A percentile compares a stretch with the other conserved stretches of the same genome.
These are phyloP conservation scores for Oryctes rhinoceros DNA, from an alignment of 1,140 invertebrate genomes.

Conservation along the genomic window DNA sequence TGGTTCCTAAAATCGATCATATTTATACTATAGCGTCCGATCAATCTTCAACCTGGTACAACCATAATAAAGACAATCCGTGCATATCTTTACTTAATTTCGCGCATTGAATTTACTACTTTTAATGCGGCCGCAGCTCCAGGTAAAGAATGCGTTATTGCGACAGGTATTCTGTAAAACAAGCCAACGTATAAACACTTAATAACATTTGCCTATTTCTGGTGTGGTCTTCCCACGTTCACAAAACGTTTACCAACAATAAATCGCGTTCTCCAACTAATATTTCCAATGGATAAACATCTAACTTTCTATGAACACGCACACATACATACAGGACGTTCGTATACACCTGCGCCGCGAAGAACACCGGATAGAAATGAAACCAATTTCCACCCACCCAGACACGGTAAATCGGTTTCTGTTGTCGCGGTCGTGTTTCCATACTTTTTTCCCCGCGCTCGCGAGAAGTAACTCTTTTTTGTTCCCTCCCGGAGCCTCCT, in stretches of 20 bases:
- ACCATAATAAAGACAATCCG: no score
- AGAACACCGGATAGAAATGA: not conserved
- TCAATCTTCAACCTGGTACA: no score
- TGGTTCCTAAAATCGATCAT: no score
- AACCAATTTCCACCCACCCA: conserved; percentile 6
- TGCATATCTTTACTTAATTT: no score
- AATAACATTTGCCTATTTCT: not conserved
- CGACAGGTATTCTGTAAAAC: not conserved
- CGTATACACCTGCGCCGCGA: not conserved
- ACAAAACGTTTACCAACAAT: conserved; percentile 1
- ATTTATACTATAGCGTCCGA: no score
- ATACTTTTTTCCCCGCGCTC: not conserved
- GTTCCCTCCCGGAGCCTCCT: not conserved
- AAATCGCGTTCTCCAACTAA: conserved; percentile 6
- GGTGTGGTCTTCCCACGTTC: conserved; percentile 8
- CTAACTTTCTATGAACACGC: not conserved
- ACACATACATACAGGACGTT: not conserved
- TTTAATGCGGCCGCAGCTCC: not conserved
- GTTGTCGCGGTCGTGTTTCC: conserved; percentile 6
- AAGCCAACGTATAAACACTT: not conserved
- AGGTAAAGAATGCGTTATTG: not conserved
- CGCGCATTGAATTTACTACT: no score
- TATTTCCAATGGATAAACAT: conserved; percentile 15
- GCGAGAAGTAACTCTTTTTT: not conserved
- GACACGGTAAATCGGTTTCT: conserved; percentile 17